A percentile compares a stretch with the other conserved stretches of the same genome.
These are phyloP conservation scores for Eucera pruinosa DNA, from an alignment of 2,888 invertebrate species.

Conservation along the genomic window DNA sequence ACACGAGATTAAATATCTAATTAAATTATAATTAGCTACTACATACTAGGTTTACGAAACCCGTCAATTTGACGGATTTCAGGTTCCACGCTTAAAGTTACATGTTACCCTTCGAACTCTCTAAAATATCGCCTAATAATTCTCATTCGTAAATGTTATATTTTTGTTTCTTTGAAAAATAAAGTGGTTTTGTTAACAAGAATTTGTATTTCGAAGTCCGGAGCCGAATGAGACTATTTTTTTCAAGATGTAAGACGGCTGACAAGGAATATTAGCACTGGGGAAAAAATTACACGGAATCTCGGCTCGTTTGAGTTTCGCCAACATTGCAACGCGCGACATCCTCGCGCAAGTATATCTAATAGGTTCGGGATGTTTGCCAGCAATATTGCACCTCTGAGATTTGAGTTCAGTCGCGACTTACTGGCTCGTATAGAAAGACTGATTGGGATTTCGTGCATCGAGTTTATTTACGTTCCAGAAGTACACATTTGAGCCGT, in stretches of 20 bases:
- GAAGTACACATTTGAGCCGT: not conserved
- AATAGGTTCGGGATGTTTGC: conserved; percentile 6
- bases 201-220: not conserved
- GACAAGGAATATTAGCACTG: not conserved
- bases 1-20: too few relatives aligned
- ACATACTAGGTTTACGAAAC: too few relatives aligned
- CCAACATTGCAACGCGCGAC: not conserved
- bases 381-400: not conserved
- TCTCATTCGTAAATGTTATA: too few relatives aligned
- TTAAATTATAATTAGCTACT: too few relatives aligned
- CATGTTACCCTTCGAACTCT: too few relatives aligned
- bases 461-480: conserved; percentile 10
- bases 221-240: not conserved
- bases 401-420: not conserved
- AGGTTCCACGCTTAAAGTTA: too few relatives aligned
- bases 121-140: too few relatives aligned
- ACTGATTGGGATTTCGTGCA: conserved; percentile 10
- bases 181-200: too few relatives aligned
- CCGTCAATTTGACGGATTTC: too few relatives aligned
- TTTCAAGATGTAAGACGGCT: not conserved
- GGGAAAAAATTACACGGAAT: not conserved
- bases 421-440: conserved; percentile 1
- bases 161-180: too few relatives aligned
- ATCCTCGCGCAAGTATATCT: conserved; percentile 14
- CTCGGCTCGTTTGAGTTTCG: not conserved